Evolutionary conservation across 2,797 vertebrate species (phyloP), one percentile per base, ranked within the genome.

Genomic region (Sebastes vulpes): DNA sequence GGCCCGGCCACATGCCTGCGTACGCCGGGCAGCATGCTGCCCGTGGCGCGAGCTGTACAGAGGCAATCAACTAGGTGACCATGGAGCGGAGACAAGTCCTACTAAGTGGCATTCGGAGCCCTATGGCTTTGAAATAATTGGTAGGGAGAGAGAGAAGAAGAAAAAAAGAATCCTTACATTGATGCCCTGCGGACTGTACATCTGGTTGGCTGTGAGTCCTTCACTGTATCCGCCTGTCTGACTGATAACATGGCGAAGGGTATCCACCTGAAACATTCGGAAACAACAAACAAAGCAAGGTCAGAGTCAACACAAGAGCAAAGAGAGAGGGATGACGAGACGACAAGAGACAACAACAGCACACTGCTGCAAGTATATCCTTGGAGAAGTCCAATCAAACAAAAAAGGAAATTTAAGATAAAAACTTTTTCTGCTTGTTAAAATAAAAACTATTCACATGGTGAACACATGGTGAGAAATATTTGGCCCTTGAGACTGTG

Each of bases 171-270:
- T 86, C 59, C 95, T 99, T 98, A 99, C 98, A 95, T 97, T 99
- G 97, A 99, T 98, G 97, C 97, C 98, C 97, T 99, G 98, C 92
- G 98, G 98, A 98, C 98, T 99, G 97, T 99, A 99, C 97, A 99
- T 99, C 97, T 99, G 98, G 97, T 97, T 98, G 96, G 98, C 98
- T 96, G 98, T 96, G 93, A 99, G 97, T 96, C 97, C 98, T 88
- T 99, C 98, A 99, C 97, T 99, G 98, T 98, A 99, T 96, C 98
- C 98, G 97, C 98, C 98, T 97, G 98, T 99, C 98, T 99, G 98
- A 97, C 97, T 99, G 98, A 99, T 99, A 98, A 99, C 98, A 98
- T 99, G 98, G 98, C 98, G 98, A 98, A 99, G 98, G 96, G 98
- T 98, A 98, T 99, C 98, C 98, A 99, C 98, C 98, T 99, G 97